Percentiles rank a stretch among this genome's conserved stretches.
Evolutionary conservation across 2,797 vertebrate species (phyloP).

Genomic region (Ispidina lecontei): DNA sequence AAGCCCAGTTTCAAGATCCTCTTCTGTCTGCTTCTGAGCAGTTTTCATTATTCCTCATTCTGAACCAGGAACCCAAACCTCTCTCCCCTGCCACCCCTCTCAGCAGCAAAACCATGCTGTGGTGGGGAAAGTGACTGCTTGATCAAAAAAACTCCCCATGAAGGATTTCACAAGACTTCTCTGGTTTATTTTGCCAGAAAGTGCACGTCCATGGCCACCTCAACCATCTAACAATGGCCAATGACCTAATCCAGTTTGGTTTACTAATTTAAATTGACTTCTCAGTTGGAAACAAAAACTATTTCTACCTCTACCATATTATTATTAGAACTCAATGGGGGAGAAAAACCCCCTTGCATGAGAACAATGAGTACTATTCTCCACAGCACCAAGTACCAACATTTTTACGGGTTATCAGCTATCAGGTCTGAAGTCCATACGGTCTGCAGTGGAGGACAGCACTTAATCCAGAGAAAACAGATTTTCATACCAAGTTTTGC

Average conservation of each 20-base stretch:
- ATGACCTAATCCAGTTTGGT: not conserved
- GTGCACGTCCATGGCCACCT: not conserved
- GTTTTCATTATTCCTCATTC: not conserved
- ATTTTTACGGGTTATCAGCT: not conserved
- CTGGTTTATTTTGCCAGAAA: not conserved
- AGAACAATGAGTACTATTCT: not conserved
- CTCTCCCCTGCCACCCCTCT: not conserved
- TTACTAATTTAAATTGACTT: not conserved
- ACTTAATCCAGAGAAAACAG: not conserved
- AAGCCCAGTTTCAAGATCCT: not conserved
- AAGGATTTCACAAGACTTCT: not conserved
- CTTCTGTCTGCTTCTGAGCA: not conserved
- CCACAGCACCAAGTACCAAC: not conserved
- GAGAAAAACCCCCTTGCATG: not conserved
- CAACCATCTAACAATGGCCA: not conserved
- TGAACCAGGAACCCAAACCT: not conserved
- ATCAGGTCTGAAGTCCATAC: not conserved
- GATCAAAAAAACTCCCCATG: not conserved
- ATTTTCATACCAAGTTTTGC: not conserved
- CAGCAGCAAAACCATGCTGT: not conserved
- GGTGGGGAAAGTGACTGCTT: fast-evolving
- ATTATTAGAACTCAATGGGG: not conserved
- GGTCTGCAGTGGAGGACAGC: not conserved
- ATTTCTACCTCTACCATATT: not conserved
- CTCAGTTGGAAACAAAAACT: not conserved